Conservation (phyloP, 2,113 vertebrate genomes). For the Xerus inauris region DNA sequence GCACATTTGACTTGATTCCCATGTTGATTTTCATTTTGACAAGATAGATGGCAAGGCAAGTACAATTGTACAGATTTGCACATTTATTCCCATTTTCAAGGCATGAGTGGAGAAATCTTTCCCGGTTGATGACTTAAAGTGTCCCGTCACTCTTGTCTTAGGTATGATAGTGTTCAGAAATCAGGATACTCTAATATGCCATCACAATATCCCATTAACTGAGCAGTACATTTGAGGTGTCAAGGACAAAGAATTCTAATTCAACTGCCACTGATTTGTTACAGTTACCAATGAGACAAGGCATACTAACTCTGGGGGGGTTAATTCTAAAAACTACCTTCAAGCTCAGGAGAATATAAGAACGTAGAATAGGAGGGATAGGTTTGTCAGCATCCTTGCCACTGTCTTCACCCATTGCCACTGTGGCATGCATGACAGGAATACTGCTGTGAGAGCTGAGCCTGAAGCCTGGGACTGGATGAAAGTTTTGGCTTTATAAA, state of each 20-base stretch:
- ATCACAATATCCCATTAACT: constrained; percentile 49
- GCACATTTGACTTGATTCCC: constrained; percentile 73
- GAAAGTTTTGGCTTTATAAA: not conserved
- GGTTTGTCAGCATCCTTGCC: not conserved
- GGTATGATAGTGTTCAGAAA: constrained; percentile 48
- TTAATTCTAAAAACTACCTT: constrained; percentile 60
- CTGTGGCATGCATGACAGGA: no score
- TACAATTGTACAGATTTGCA: constrained; percentile 68
- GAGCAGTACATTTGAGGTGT: constrained; percentile 42
- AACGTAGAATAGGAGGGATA: not conserved
- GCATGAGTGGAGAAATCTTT: constrained; percentile 47
- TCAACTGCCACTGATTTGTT: constrained; percentile 56
- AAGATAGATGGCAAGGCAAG: constrained; percentile 69
- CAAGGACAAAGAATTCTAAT: constrained; percentile 67
- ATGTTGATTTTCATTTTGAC: constrained; percentile 79
- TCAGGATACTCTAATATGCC: constrained; percentile 39
- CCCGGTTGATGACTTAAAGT: constrained; percentile 60
- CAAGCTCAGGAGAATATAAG: not conserved
- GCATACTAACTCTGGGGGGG: not conserved
- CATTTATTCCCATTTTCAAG: constrained; percentile 76
- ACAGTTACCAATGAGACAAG: constrained; percentile 25
- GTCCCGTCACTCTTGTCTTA: constrained; percentile 55
- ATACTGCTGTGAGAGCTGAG: not conserved
- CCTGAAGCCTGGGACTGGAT: not conserved
- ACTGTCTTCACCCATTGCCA: not conserved